These are phyloP conservation scores for Loripinus fragilis DNA, from an alignment of 2,888 invertebrate species.

Conservation along the genomic window DNA sequence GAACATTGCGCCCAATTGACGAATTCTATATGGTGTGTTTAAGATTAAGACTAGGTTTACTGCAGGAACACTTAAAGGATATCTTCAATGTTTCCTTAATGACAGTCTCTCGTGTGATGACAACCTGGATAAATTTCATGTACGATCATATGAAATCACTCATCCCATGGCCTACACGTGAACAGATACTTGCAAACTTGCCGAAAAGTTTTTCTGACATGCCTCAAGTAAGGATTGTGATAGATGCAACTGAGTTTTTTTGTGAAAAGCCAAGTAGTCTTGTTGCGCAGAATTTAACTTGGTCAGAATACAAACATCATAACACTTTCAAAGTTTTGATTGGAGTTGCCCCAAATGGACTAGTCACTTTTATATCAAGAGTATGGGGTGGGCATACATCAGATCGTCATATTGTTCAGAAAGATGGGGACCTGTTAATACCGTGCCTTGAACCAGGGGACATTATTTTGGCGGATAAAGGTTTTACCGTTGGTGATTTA, in stretches of 20 bases:
- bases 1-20: slow-evolving; percentile 35
- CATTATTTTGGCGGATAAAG: slow-evolving; percentile 45
- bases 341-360: slow-evolving; percentile 40
- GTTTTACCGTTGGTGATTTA: slow-evolving; percentile 51
- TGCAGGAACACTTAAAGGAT: slow-evolving; percentile 45
- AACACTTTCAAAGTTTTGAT: slow-evolving; percentile 40
- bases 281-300: slow-evolving; percentile 37
- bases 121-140: slow-evolving; percentile 53
- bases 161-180: slow-evolving; percentile 46
- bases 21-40: slow-evolving; percentile 44
- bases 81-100: slow-evolving; percentile 41
- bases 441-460: slow-evolving; percentile 29
- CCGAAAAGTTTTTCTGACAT: slow-evolving; percentile 24
- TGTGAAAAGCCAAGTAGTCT: slow-evolving; percentile 38
- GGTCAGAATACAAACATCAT: slow-evolving; percentile 47
- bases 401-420: slow-evolving; percentile 44
- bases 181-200: slow-evolving; percentile 35
- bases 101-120: slow-evolving; percentile 44
- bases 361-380: slow-evolving; percentile 47
- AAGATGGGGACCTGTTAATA: slow-evolving; percentile 36
- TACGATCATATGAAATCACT: slow-evolving; percentile 37
- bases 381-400: slow-evolving; percentile 49
- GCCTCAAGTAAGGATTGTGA: slow-evolving; percentile 20
- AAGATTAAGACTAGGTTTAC: slow-evolving; percentile 29
- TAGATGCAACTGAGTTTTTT: slow-evolving; percentile 43